A percentile compares a stretch with the other conserved stretches of the same genome.
These are phyloP conservation scores for Apostichopus californicus DNA, from an alignment of 35 echinoderm and acorn worm genomes.

Conservation along the genomic window DNA sequence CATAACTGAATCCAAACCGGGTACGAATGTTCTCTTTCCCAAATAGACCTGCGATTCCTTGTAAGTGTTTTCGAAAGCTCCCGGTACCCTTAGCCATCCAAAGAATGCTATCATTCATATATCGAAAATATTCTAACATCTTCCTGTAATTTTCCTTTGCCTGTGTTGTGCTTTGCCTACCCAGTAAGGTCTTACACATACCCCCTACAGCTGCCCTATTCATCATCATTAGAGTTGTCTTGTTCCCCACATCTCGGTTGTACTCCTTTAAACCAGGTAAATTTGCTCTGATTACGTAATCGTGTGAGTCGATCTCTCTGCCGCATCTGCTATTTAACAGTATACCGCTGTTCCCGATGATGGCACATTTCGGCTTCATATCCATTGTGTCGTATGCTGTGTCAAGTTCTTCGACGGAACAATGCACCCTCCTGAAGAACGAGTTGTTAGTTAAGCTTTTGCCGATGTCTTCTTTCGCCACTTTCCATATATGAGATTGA, in stretches of 20 bases:
- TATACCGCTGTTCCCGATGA: conserved; percentile 65
- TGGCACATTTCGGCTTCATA: conserved; percentile 18
- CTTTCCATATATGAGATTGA: neutral
- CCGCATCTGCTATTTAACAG: conserved; percentile 63
- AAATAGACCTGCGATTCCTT: neutral
- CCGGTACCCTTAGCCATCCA: neutral
- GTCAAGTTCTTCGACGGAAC: neutral
- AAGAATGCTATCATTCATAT: neutral
- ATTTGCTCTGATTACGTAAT: conserved; percentile 65
- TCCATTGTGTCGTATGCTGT: neutral
- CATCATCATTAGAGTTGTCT: conserved; percentile 45
- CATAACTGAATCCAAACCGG: neutral
- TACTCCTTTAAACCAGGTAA: conserved; percentile 20
- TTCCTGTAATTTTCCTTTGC: neutral
- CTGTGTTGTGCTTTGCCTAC: neutral
- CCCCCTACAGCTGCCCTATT: neutral
- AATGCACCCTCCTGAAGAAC: neutral
- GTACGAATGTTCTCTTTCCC: neutral
- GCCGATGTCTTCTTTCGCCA: neutral
- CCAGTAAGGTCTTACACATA: neutral
- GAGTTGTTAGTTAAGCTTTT: neutral
- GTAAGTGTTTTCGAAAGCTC: neutral
- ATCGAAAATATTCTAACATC: neutral
- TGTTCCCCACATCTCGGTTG: conserved; percentile 42
- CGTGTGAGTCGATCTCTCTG: conserved; percentile 58